Conservation (phyloP, 1,140 invertebrate genomes). For the Dinoponera quadriceps region DNA sequence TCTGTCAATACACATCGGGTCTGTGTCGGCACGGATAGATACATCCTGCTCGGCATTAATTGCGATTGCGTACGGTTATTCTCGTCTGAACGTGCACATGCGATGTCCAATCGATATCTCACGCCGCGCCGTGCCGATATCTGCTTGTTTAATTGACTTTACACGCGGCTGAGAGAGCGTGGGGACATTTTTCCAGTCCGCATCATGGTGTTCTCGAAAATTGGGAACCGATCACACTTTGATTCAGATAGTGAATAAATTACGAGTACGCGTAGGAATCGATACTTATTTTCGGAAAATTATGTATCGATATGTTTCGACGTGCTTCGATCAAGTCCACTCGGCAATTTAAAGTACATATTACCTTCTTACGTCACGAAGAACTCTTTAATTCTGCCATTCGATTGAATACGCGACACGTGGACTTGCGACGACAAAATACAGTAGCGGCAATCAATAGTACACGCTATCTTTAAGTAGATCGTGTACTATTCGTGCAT, state of each 20-base stretch:
- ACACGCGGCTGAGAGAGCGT: no score
- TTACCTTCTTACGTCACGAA: background rate
- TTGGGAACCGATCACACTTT: no score
- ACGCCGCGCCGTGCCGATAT: no score
- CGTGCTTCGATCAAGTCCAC: background rate
- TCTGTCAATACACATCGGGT: slow-evolving; percentile 50
- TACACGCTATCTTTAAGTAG: slow-evolving; percentile 62
- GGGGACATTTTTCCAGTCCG: no score
- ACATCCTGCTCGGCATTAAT: slow-evolving; percentile 39
- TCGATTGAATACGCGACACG: slow-evolving; percentile 5
- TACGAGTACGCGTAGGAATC: background rate
- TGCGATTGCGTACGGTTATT: slow-evolving; percentile 26
- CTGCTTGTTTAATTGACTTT: no score
- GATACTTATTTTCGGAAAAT: background rate
- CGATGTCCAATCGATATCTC: no score
- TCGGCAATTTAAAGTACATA: slow-evolving; percentile 9
- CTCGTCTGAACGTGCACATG: background rate
- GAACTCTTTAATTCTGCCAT: background rate
- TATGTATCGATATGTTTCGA: background rate
- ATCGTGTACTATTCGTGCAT: slow-evolving; percentile 26
- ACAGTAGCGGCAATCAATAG: slow-evolving; percentile 44
- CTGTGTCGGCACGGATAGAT: slow-evolving; percentile 28
- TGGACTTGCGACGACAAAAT: slow-evolving; percentile 30
- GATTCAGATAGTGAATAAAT: no score
- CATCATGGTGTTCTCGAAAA: no score